Evolutionary conservation across 2,113 vertebrate species (phyloP), one percentile per base, ranked within the genome.

Genomic region (Mellivora capensis): DNA sequence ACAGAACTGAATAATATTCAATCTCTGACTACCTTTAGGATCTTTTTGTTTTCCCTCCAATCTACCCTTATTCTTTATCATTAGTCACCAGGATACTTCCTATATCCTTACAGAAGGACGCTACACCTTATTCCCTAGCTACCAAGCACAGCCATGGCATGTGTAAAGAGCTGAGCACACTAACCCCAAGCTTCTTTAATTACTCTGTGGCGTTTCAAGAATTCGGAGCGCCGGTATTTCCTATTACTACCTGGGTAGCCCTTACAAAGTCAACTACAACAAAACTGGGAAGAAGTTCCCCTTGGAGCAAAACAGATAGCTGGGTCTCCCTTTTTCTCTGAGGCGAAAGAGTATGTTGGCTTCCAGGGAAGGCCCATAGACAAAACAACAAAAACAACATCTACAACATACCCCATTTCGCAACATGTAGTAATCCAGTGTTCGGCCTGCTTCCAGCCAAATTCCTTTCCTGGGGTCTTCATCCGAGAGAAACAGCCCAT

Each of bases 391-490:
- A 61, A 57, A 57, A 76, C 6, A 42, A n/a, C 34, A 31, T 9
- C 15, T 69, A 42, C 3, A 90, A 86, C 98, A 23, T 99, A 99
- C 99, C 99, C 99, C 99, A 84, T 99, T 99, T 94, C 99, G 99
- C 87, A 99, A 99, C 99, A 99, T 99, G 98, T 99, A 99, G 98
- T 99, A 99, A 98, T 99, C 99, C 98, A 99, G 98, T 0, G 99
- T 99, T 97, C 99, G 99, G 88, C 99, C 99, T 25, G 99, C 99
- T 97, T 99, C 99, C 92, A 99, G 98, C 99, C 99, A 99, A 98
- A 99, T 99, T 97, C 99, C 99, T 98, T 99, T 99, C 47, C 99
- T 99, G 62, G 99, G 99, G 98, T 99, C 99, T 80, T 99, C 99
- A 93, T 99, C 99, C 5, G 99, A 99, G 71, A 99, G 98, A 98